Evolutionary conservation across 2,113 vertebrate genomes (phyloP), one percentile per base, ranked within the genome.

Genomic region (Podarcis raffonei): DNA sequence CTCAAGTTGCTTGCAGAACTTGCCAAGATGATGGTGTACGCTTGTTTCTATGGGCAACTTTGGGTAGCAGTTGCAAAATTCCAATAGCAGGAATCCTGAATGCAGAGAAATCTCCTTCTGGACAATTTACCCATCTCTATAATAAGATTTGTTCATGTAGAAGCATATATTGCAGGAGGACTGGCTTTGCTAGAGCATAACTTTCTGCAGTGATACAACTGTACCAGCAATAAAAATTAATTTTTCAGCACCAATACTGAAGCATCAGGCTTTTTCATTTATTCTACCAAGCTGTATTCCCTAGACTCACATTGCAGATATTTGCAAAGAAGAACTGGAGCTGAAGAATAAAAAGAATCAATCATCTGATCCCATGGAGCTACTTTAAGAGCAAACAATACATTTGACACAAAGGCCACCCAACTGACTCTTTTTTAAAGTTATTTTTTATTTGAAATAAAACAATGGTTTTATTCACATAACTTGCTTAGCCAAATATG

Each of bases 371-470:
- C 25, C 6, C 16, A 68, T 27, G 66, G 27, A 68, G 25, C 62
- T 62, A 62, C 59, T 62, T 15, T 62, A 62, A 18, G 18, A 20
- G 59, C 59, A 62, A 62, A 62, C 59, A 18, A 62, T 20, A 62
- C 59, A 62, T 62, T 62, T 62, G 13, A 3, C 18, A 62, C 59
- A 62, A 62, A 62, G 18, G 90, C 84, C 78, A 32, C 92, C 88
- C 81, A 85, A 1, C 81, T 89, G 81, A 1, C 22, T 1, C 83
- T 57, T 57, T 57, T 48, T 48, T 48, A 42, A 42, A 42, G 77
- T 30, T 15, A 81, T 11, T 48, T 48, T 48, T 48, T 48, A 87
- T 71, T 89, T 7, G 81, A 89, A 90, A 90, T 83, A 65, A 89
- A 88, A 92, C 59, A 62, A 62, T 0, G 3, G 16, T 1, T 20